phyloP scores from a whole-genome alignment of 2,888 invertebrate genomes.

The Boloria euphrosyne region DNA sequence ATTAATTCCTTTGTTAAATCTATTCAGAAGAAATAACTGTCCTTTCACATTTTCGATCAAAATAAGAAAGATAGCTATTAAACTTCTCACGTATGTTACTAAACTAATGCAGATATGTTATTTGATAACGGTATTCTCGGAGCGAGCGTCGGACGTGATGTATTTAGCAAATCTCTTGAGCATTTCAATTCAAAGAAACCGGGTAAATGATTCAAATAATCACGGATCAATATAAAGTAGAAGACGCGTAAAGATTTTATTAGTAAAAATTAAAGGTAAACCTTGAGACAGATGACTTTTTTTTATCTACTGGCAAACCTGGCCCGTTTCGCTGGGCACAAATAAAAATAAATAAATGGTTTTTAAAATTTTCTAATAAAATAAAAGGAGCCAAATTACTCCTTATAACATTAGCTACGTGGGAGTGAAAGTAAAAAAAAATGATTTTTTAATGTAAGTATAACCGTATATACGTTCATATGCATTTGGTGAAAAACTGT shows the following conservation, averaged over 20 bases:
- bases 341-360: no score
- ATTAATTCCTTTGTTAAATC: conserved; percentile 1
- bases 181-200: conserved; percentile 30
- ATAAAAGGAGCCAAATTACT: no score
- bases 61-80: conserved; percentile 7
- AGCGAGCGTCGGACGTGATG: conserved; percentile 54
- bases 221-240: conserved; percentile 6
- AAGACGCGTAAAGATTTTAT: background rate
- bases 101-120: conserved; percentile 55
- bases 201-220: conserved; percentile 20
- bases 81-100: conserved; percentile 50
- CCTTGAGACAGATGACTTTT: background rate
- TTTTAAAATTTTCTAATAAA: no score
- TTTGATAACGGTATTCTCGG: conserved; percentile 57
- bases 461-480: no score
- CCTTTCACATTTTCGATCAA: conserved; percentile 9
- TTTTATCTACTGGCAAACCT: no score
- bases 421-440: no score
- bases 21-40: conserved; percentile 29
- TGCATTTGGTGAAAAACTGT: no score
- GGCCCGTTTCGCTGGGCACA: no score
- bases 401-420: no score
- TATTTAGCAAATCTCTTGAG: conserved; percentile 48
- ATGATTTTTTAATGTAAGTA: no score
- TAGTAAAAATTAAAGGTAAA: background rate